Evolutionary conservation across 2,888 invertebrate species (phyloP).

Genomic region (Melipona bicolor): DNA sequence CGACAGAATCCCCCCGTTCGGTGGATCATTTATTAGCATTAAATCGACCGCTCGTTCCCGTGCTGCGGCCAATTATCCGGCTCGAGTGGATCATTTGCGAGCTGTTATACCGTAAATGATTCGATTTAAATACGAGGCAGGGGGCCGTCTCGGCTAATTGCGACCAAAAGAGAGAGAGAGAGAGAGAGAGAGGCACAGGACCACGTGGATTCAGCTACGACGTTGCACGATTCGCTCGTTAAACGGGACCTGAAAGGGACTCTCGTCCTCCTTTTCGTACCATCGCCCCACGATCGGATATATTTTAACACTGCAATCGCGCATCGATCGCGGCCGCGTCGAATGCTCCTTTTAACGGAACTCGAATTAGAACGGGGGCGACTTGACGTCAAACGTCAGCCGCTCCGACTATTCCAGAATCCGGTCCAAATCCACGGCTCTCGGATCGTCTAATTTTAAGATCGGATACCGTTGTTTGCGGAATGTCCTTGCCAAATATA

Average conservation of each 20-base stretch:
- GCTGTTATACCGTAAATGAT: constrained; percentile 53
- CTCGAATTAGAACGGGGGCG: constrained; percentile 14
- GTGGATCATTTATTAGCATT: constrained; percentile 61
- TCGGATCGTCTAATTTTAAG: constrained; percentile 15
- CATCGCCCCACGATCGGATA: neutral
- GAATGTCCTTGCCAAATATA: neutral
- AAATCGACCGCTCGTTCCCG: constrained; percentile 33
- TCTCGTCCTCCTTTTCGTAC: neutral
- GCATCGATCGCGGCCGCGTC: neutral
- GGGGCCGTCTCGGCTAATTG: constrained; percentile 21
- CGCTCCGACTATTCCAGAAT: neutral
- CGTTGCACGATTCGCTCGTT: constrained; percentile 8
- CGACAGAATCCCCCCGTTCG: constrained; percentile 28
- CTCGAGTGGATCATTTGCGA: constrained; percentile 43
- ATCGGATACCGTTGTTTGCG: neutral
- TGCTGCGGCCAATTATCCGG: constrained; percentile 52
- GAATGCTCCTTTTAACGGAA: neutral
- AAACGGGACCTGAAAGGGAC: constrained; percentile 1
- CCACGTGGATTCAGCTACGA: neutral
- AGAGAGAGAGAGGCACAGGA: constrained; percentile 4
- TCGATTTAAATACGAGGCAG: constrained; percentile 47
- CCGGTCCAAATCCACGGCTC: neutral
- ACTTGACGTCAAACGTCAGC: constrained; percentile 31
- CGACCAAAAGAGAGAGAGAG: constrained; percentile 6
- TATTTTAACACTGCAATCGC: neutral